Percentiles rank a stretch among this genome's conserved stretches.
Conservation (phyloP, 2,888 invertebrate species). For the Rugalucina vietnamica region DNA sequence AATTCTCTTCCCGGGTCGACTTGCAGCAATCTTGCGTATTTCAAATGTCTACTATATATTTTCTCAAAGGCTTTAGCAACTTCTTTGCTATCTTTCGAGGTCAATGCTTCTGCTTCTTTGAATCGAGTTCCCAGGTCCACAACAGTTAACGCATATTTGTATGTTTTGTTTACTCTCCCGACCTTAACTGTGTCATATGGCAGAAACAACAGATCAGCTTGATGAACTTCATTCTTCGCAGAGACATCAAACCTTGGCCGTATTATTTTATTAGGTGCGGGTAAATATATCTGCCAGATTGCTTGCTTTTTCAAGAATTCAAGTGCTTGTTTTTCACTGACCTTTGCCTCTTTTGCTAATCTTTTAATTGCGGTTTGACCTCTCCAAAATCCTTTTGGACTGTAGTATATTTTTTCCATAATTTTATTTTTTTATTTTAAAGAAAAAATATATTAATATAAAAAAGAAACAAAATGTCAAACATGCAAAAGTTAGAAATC, state of each 20-base stretch:
- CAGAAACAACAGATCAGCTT: neutral
- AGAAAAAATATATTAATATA: neutral
- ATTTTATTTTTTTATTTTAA: neutral
- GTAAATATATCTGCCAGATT: slow-evolving; percentile 46
- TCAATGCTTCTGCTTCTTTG: neutral
- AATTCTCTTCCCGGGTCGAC: slow-evolving; percentile 27
- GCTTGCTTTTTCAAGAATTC: neutral
- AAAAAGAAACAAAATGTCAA: neutral
- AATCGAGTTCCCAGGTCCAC: neutral
- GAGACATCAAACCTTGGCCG: slow-evolving; percentile 54
- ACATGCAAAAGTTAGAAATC: neutral
- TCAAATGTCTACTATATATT: neutral
- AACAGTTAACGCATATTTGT: slow-evolving; percentile 57
- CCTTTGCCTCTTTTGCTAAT: neutral
- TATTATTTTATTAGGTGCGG: slow-evolving; percentile 48
- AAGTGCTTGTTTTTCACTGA: slow-evolving; percentile 2
- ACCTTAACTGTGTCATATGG: neutral
- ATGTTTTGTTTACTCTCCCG: neutral
- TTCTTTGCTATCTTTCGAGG: neutral
- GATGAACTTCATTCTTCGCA: slow-evolving; percentile 37
- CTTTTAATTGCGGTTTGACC: neutral
- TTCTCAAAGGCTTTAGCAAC: neutral
- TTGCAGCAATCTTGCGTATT: slow-evolving; percentile 36
- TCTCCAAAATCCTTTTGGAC: neutral
- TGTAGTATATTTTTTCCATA: slow-evolving; percentile 1